Evolutionary conservation across 2,888 invertebrate genomes (phyloP), one percentile per base, ranked within the genome.

Genomic region (Laothoe populi): DNA sequence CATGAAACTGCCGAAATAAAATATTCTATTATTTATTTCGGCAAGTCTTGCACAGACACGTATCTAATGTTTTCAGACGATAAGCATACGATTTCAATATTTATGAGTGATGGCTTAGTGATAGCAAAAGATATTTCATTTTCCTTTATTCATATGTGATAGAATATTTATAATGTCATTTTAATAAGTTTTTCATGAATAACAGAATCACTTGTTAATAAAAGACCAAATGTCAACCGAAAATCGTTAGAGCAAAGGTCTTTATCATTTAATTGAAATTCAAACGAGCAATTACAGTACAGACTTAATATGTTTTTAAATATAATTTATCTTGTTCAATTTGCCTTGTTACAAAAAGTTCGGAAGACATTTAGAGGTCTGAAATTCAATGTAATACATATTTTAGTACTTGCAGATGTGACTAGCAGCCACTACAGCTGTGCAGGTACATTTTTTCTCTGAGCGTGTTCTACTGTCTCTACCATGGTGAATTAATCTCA

Each of bases 71-170:
- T 53, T 53, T 31, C 11, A 19, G 31, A 53, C 53, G 53, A 31
- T 31, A 35, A 53, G 53, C 53, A 19, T 48, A 48, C 35, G 31
- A 53, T 35, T 53, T 26, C 59, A 44, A 44, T 59, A 42, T 59
- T 49, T 59, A 59, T 59, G 38, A 38, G 13, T 26, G 31, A 53
- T 53, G 31, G 53, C 35, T 53, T 53, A 31, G 16, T 44, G 44
- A 44, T 44, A 53, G 19, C 19, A 19, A 11, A 35, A 53, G 35
- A 44, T 35, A 53, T 53, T 49, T 16, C 16, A 31, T 10, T 21
- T 35, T 31, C 58, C n/a, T 10, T 10, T n/a, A 4, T 23, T 57
- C 38, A 57, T 57, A 16, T 8, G n/a, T 2, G 0, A 38, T 13
- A 19, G 1, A 19, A 35, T 19, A 19, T 53, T 35, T 53, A 35